Percentiles rank a stretch among this genome's conserved stretches.
Evolutionary conservation across 2,888 invertebrate species (phyloP).

Genomic region (Papilio protenor): DNA sequence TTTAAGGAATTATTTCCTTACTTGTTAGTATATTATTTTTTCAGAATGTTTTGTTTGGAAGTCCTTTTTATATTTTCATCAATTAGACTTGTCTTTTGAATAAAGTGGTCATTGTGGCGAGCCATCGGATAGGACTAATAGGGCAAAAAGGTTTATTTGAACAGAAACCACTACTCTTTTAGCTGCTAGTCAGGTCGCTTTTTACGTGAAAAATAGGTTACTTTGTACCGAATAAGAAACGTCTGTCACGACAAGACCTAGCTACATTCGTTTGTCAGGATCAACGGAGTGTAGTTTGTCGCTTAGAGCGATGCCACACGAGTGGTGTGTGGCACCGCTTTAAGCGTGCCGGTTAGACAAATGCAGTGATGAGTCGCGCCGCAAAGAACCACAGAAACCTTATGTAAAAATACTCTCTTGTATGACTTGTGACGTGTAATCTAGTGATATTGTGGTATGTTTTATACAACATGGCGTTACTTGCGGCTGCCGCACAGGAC

Average conservation of each 20-base stretch:
- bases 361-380: too few species aligned
- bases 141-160: background rate
- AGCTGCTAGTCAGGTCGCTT: background rate
- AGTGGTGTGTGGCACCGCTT: background rate
- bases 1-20: too few species aligned
- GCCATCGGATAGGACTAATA: background rate
- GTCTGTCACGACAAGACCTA: slow-evolving; percentile 13
- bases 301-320: background rate
- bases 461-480: background rate
- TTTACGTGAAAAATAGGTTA: slow-evolving; percentile 13
- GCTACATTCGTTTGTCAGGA: slow-evolving; percentile 8
- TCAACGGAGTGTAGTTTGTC: slow-evolving; percentile 7
- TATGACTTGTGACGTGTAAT: background rate
- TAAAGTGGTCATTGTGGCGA: background rate
- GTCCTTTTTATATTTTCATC: too few species aligned
- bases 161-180: background rate
- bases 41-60: too few species aligned
- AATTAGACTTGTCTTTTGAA: too few species aligned
- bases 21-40: too few species aligned
- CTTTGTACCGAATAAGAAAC: slow-evolving; percentile 9
- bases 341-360: too few species aligned
- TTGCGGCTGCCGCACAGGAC: background rate
- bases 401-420: too few species aligned
- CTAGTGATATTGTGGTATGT: background rate
- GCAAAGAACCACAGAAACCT: too few species aligned